These are phyloP conservation scores for Cheilinus undulatus DNA, from an alignment of 2,113 vertebrate species.

Conservation along the genomic window DNA sequence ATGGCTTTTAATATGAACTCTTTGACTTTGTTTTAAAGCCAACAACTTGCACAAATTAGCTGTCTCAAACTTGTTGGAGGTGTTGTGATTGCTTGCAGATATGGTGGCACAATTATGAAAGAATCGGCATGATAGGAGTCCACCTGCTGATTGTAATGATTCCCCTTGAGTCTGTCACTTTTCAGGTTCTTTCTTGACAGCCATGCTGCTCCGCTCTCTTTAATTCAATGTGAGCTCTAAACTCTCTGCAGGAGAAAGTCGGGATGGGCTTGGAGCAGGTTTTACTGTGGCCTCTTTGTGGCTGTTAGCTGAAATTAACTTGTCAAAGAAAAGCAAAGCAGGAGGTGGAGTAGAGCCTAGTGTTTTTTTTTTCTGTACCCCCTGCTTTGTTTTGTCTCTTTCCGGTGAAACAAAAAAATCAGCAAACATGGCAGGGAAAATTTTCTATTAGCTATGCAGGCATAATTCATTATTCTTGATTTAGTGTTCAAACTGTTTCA, in stretches of 20 bases:
- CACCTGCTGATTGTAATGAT: slow-evolving; percentile 41
- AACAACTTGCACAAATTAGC: slow-evolving; percentile 5
- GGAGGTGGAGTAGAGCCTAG: slow-evolving; percentile 51
- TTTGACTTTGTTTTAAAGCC: slow-evolving; percentile 6
- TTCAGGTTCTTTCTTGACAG: slow-evolving; percentile 48
- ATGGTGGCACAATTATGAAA: slow-evolving; percentile 61
- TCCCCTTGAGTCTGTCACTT: slow-evolving; percentile 47
- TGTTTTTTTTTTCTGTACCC: slow-evolving; percentile 47
- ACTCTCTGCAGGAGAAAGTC: slow-evolving; percentile 49
- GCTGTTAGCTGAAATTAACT: slow-evolving; percentile 29
- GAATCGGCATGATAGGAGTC: slow-evolving; percentile 52
- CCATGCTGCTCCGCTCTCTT: slow-evolving; percentile 28
- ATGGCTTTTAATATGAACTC: slow-evolving; percentile 10
- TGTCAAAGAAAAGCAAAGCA: slow-evolving; percentile 55
- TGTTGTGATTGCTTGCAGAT: slow-evolving; percentile 67
- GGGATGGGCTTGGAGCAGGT: slow-evolving; percentile 24
- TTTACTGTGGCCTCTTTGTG: slow-evolving; percentile 15
- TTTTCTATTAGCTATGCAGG: slow-evolving; percentile 35
- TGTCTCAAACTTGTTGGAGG: slow-evolving; percentile 18
- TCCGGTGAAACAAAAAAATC: slow-evolving; percentile 55
- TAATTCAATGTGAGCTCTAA: slow-evolving; percentile 57
- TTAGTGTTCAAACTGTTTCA: slow-evolving; percentile 40
- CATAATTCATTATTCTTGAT: slow-evolving; percentile 50
- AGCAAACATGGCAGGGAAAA: slow-evolving; percentile 49
- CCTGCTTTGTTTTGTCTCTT: slow-evolving; percentile 46